Percentiles rank a stretch among this genome's conserved stretches.
These are phyloP conservation scores for Aphrocallistes beatrix DNA, from an alignment of 37 sponge, comb jelly and placozoan genomes.

Conservation along the genomic window DNA sequence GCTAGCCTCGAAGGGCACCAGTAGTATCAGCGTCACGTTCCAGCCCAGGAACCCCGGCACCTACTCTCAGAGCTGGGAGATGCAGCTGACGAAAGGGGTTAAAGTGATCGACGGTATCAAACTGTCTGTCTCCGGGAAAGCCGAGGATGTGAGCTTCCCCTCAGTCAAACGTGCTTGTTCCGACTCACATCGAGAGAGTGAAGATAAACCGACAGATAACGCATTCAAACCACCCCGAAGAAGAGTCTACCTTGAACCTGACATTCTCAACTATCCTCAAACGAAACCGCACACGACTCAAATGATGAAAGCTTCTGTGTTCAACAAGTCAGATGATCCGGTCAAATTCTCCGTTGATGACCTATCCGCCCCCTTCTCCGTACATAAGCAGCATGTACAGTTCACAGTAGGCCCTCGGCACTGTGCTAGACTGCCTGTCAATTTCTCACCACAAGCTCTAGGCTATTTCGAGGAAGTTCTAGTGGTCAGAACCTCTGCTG, in stretches of 20 bases:
- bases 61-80: neutral
- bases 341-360: neutral
- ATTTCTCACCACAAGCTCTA: neutral
- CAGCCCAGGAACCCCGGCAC: conserved; percentile 3
- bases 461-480: conserved; percentile 17
- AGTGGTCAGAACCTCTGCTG: neutral
- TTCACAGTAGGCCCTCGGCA: neutral
- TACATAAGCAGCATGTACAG: neutral
- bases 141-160: neutral
- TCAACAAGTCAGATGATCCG: neutral
- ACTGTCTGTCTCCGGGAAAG: neutral
- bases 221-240: neutral
- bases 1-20: neutral
- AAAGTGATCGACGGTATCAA: conserved; percentile 3
- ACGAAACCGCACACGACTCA: neutral
- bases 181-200: neutral
- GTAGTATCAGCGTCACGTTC: neutral
- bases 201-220: neutral
- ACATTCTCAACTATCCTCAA: neutral
- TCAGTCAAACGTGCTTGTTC: neutral
- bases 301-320: neutral
- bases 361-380: neutral
- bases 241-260: neutral
- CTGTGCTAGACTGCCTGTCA: neutral
- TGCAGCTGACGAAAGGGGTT: neutral